These are phyloP conservation scores for Epinephelus malabaricus DNA, from an alignment of 2,797 vertebrate species.

Conservation along the genomic window DNA sequence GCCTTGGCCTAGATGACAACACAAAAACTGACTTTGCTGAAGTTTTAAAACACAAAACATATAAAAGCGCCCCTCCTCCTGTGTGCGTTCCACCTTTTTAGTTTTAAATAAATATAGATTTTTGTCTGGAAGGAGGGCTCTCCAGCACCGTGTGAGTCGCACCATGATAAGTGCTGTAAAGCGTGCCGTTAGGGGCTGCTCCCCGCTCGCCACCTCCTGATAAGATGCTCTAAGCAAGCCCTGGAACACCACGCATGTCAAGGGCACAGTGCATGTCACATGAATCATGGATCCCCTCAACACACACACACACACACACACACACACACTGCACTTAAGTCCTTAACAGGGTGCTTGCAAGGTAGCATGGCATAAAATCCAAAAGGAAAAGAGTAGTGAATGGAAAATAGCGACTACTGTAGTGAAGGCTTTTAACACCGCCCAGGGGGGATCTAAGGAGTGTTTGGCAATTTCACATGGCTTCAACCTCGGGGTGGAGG, in stretches of 20 bases:
- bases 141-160: constrained; percentile 42
- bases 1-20: constrained; percentile 18
- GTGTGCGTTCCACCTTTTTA: constrained; percentile 8
- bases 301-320: neutral
- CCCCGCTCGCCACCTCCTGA: constrained; percentile 52
- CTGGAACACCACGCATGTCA: constrained; percentile 70
- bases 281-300: constrained; percentile 71
- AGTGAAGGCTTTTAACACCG: constrained; percentile 61
- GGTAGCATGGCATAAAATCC: constrained; percentile 66
- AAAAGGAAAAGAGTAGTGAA: constrained; percentile 64
- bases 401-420: constrained; percentile 53
- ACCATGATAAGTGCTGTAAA: constrained; percentile 42
- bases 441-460: constrained; percentile 43
- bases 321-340: constrained; percentile 22
- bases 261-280: constrained; percentile 62
- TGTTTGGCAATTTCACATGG: constrained; percentile 69
- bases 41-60: constrained; percentile 49
- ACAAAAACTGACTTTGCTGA: constrained; percentile 48
- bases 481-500: constrained; percentile 46
- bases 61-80: constrained; percentile 2
- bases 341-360: constrained; percentile 49
- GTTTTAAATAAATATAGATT: constrained; percentile 66
- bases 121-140: constrained; percentile 50
- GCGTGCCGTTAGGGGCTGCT: constrained; percentile 16
- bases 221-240: constrained; percentile 73